These are phyloP conservation scores for Drosophila mayaguana DNA, from an alignment of 2,888 invertebrate genomes.

Conservation along the genomic window DNA sequence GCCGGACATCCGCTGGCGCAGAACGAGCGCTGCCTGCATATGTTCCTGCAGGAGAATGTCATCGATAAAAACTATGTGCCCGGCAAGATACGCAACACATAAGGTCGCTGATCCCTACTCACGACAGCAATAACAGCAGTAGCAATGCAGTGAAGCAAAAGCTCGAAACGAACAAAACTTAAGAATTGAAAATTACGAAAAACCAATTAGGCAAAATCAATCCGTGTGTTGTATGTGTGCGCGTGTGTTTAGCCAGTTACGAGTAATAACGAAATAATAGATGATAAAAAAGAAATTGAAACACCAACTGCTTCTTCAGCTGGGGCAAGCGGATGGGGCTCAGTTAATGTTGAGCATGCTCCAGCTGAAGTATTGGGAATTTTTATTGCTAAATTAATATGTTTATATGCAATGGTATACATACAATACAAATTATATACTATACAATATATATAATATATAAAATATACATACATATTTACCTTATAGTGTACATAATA, in stretches of 20 bases:
- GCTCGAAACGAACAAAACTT: slow-evolving; percentile 73
- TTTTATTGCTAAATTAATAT: slow-evolving; percentile 80
- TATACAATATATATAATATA: slow-evolving; percentile 47
- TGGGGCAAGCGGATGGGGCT: slow-evolving; percentile 43
- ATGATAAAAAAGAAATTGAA: slow-evolving; percentile 47
- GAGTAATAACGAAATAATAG: slow-evolving; percentile 44
- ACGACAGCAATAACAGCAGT: slow-evolving; percentile 20
- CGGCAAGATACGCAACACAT: slow-evolving; percentile 98
- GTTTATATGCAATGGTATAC: slow-evolving; percentile 81
- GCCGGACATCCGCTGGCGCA: slow-evolving; percentile 99
- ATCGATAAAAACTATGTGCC: slow-evolving; percentile 99
- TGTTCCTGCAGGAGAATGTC: slow-evolving; percentile 98
- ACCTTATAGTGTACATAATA: slow-evolving; percentile 55
- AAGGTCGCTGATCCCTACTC: slow-evolving; percentile 83
- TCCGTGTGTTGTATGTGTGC: slow-evolving; percentile 63
- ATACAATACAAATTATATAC: slow-evolving; percentile 57
- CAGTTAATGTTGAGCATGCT: slow-evolving; percentile 73
- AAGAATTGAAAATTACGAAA: slow-evolving; percentile 56
- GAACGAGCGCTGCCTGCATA: slow-evolving; percentile 99
- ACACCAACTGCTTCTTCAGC: slow-evolving; percentile 66
- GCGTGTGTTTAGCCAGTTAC: slow-evolving; percentile 60
- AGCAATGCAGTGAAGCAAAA: slow-evolving; percentile 66
- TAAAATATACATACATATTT: slow-evolving; percentile 37
- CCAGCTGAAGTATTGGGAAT: slow-evolving; percentile 66
- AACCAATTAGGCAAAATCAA: slow-evolving; percentile 67